A percentile compares a stretch with the other conserved stretches of the same genome.
Conservation (phyloP, 2,797 vertebrate genomes). For the Enoplosus armatus region DNA sequence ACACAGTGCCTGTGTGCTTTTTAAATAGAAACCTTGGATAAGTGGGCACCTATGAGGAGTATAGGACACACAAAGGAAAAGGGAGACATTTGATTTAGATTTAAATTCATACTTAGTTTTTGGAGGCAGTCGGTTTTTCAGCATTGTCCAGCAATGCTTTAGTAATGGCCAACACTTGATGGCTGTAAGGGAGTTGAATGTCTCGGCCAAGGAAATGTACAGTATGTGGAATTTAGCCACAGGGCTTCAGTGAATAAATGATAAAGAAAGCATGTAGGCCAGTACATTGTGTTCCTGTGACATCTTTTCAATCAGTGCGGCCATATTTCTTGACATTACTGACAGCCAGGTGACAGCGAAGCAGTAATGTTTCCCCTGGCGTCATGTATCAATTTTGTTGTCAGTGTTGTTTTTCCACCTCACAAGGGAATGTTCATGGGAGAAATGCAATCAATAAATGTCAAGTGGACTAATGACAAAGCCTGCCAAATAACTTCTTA, state of each 20-base stretch:
- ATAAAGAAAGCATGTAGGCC: neutral
- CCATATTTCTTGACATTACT: neutral
- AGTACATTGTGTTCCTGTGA: neutral
- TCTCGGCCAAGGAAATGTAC: too few species aligned
- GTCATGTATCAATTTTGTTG: neutral
- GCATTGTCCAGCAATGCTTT: neutral
- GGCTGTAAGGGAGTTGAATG: neutral
- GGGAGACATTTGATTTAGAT: neutral
- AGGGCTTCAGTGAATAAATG: neutral
- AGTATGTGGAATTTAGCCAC: too few species aligned
- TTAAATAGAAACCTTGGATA: conserved; percentile 18
- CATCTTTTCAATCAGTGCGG: neutral
- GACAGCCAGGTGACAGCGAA: neutral
- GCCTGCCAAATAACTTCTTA: neutral
- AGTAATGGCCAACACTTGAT: neutral
- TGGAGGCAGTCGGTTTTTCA: neutral
- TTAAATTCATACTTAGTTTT: too few species aligned
- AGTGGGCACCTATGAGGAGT: neutral
- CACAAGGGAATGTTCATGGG: neutral
- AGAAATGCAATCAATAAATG: neutral
- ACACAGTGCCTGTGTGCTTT: neutral
- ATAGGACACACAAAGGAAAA: neutral
- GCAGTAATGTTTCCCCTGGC: neutral
- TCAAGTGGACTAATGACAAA: neutral
- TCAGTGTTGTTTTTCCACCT: neutral